Evolutionary conservation across 2,113 vertebrate genomes (phyloP).

Genomic region (Tricholaema leucomelas): DNA sequence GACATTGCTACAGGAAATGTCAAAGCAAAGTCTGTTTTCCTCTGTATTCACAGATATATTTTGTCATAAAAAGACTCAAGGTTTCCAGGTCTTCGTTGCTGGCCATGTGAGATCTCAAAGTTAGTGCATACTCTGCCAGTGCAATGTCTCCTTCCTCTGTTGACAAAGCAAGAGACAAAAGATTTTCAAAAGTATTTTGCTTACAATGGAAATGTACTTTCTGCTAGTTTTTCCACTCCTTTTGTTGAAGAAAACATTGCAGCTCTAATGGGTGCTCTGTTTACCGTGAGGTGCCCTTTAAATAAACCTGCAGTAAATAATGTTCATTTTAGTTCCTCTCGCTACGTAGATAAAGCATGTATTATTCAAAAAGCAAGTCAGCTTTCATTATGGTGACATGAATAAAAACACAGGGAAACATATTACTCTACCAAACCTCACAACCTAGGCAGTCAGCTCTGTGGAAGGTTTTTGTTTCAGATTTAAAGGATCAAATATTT

Average conservation of each 20-base stretch:
- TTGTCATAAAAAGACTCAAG: background rate
- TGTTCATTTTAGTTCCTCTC: background rate
- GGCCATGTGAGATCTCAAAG: background rate
- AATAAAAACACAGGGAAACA: conserved; percentile 14
- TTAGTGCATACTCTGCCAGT: background rate
- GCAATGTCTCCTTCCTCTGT: background rate
- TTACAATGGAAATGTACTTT: background rate
- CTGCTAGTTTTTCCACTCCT: background rate
- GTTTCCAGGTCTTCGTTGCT: background rate
- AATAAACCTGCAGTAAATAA: conserved; percentile 13
- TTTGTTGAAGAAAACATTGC: background rate
- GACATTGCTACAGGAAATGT: background rate
- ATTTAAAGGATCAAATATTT: conserved; percentile 42
- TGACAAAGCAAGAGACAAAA: background rate
- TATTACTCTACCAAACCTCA: background rate
- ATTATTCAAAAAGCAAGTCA: conserved; percentile 58
- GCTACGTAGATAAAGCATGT: conserved; percentile 11
- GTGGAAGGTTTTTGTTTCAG: conserved; percentile 5
- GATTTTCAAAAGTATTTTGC: background rate
- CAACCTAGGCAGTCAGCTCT: background rate
- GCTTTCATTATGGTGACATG: conserved; percentile 35
- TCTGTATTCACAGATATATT: background rate
- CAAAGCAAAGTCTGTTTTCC: background rate
- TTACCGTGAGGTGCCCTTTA: background rate
- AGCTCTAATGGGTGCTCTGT: background rate